Conservation (phyloP, 2,113 vertebrate species). For the Saccopteryx bilineata region DNA sequence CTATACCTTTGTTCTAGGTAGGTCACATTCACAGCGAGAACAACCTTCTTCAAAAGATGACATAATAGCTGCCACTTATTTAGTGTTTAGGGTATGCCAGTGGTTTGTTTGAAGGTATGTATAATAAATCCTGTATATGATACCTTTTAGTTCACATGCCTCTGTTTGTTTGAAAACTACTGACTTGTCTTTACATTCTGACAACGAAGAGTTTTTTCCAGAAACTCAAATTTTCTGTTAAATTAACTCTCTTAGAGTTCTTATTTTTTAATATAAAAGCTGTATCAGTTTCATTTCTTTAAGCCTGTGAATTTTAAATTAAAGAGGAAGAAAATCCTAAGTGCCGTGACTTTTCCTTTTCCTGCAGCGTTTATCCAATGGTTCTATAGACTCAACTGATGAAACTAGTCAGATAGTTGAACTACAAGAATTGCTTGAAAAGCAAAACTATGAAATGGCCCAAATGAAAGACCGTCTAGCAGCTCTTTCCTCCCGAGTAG, state of each 20-base stretch:
- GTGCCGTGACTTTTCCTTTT: slow-evolving; percentile 14
- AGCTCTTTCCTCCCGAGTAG: slow-evolving; percentile 95
- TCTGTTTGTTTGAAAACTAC: slow-evolving; percentile 12
- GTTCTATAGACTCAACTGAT: slow-evolving; percentile 96
- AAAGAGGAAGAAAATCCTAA: slow-evolving; percentile 20
- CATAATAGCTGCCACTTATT: neutral
- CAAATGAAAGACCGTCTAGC: slow-evolving; percentile 99
- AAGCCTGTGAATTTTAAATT: neutral
- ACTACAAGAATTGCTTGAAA: slow-evolving; percentile 98
- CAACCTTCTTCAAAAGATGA: neutral
- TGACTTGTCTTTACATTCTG: slow-evolving; percentile 2
- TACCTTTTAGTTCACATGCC: neutral
- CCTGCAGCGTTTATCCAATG: slow-evolving; percentile 95
- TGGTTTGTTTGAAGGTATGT: neutral
- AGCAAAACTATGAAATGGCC: slow-evolving; percentile 99
- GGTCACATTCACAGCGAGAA: neutral
- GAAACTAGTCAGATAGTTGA: slow-evolving; percentile 97
- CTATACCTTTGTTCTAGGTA: neutral
- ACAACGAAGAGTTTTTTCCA: neutral
- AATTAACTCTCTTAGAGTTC: neutral
- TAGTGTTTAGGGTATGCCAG: neutral
- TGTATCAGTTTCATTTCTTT: neutral
- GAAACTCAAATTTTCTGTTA: slow-evolving; percentile 2
- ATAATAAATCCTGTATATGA: neutral
- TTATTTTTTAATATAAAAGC: neutral